Conservation (phyloP, 2,888 invertebrate species). For the Cyclophora albipunctata region DNA sequence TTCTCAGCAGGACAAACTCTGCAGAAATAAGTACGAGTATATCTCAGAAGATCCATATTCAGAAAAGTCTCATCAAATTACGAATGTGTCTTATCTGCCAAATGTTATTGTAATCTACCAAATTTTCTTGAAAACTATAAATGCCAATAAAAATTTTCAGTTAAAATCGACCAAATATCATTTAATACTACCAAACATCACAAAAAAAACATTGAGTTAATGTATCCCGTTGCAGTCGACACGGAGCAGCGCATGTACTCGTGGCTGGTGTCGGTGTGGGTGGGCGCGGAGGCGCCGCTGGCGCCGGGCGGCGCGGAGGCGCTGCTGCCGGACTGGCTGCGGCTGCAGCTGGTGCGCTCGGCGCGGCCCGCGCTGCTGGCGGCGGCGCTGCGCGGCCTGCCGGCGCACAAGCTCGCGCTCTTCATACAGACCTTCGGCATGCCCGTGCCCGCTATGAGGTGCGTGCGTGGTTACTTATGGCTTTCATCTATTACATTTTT, state of each 20-base stretch:
- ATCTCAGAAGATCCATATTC: too few relatives aligned
- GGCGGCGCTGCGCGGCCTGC: conserved; percentile 89
- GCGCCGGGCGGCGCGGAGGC: conserved; percentile 85
- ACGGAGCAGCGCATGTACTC: conserved; percentile 81
- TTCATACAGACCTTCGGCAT: conserved; percentile 98
- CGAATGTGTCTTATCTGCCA: too few relatives aligned
- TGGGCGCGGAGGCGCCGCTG: conserved; percentile 83
- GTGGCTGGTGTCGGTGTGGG: conserved; percentile 79
- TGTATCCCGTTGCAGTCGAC: conserved; percentile 37
- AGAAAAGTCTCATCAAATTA: too few relatives aligned
- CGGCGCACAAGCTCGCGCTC: conserved; percentile 90
- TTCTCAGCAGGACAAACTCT: too few relatives aligned
- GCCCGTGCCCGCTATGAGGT: conserved; percentile 90
- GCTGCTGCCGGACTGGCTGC: conserved; percentile 93
- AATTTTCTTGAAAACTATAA: too few relatives aligned
- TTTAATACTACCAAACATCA: too few relatives aligned
- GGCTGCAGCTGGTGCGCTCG: conserved; percentile 91
- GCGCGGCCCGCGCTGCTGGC: conserved; percentile 87
- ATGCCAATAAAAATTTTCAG: too few relatives aligned
- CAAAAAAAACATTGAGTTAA: too few relatives aligned
- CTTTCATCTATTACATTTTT: not conserved
- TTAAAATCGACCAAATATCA: too few relatives aligned
- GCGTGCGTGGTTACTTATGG: conserved; percentile 17
- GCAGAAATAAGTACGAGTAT: too few relatives aligned
- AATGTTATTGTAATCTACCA: too few relatives aligned